Evolutionary conservation across 2,888 invertebrate species (phyloP).

Genomic region (Tenthredo livida): DNA sequence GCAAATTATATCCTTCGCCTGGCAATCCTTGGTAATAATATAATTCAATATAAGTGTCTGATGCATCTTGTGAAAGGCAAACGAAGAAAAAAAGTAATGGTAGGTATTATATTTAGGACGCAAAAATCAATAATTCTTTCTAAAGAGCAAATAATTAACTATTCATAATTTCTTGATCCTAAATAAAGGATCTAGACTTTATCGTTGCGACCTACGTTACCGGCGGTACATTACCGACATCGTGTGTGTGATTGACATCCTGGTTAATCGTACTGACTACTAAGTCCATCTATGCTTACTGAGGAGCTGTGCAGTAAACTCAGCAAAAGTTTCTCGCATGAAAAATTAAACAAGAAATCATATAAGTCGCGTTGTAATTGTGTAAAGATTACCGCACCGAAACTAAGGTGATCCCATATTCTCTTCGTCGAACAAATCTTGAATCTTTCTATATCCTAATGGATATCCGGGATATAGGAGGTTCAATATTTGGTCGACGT

Average conservation of each 20-base stretch:
- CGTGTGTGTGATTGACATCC: neutral
- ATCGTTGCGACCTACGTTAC: neutral
- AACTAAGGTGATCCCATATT: too few relatives aligned
- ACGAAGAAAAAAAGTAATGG: too few relatives aligned
- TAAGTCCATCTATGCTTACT: neutral
- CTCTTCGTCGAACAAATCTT: too few relatives aligned
- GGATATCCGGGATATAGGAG: too few relatives aligned
- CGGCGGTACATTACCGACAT: neutral
- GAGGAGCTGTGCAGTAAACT: neutral
- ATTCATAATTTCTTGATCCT: neutral
- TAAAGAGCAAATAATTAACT: neutral
- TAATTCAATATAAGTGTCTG: neutral
- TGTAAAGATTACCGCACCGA: too few relatives aligned
- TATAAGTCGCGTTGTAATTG: too few relatives aligned
- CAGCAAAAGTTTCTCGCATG: neutral
- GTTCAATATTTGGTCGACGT: too few relatives aligned
- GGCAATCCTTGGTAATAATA: neutral
- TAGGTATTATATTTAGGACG: too few relatives aligned
- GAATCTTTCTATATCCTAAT: too few relatives aligned
- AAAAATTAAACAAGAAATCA: neutral
- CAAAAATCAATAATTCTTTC: neutral
- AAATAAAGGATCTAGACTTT: neutral
- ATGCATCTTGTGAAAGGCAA: neutral
- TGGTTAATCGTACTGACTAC: neutral
- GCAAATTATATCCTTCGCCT: constrained; percentile 28